Evolutionary conservation across 1,140 invertebrate species (phyloP), one percentile per base, ranked within the genome.

Genomic region (Sycophila sp.): DNA sequence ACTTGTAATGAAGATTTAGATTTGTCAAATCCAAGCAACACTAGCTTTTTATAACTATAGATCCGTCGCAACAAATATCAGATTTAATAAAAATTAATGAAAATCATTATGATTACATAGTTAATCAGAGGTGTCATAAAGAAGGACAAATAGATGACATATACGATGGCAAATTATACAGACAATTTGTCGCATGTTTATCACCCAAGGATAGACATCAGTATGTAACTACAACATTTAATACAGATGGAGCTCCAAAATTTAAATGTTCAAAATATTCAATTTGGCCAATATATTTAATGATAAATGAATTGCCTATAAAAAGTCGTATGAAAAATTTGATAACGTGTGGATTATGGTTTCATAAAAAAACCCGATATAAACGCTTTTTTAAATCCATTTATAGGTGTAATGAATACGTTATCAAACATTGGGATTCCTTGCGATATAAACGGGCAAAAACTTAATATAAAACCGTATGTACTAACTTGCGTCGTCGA

Each of bases 231-330:
- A 40, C 40, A 11, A 19, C 47, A 15, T 47, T 68, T 45, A 68
- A 58, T 55, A 55, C 64, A n/a, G 64, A 64, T 26, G 62, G 62
- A 32, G 45, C 62, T 34, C 47, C 42, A 32, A 38, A 38, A 53
- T 66, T 53, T 55, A 22, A 49, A n/a, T n/a, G 45, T 15, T 65
- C 47, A 1, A 11, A 34, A 19, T 42, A 62, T 24, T 62, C 58
- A 22, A 62, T 65, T 65, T 65, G 62, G 62, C 62, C 62, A 13
- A 36, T 65, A 19, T 65, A 58, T 58, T 24, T 55, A 13, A 36
- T 58, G 53, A 17, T 56, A 10, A 68, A 68, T 32, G 53, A 68
- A 68, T 45, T 68, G 15, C 65, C 65, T 34, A 38, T 26, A 19
- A 19, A 68, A 58, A 15, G 47, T 32, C 51, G 65, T 45, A 58